These are phyloP conservation scores for Nomada fucata DNA, from an alignment of 2,888 invertebrate species.

Conservation along the genomic window DNA sequence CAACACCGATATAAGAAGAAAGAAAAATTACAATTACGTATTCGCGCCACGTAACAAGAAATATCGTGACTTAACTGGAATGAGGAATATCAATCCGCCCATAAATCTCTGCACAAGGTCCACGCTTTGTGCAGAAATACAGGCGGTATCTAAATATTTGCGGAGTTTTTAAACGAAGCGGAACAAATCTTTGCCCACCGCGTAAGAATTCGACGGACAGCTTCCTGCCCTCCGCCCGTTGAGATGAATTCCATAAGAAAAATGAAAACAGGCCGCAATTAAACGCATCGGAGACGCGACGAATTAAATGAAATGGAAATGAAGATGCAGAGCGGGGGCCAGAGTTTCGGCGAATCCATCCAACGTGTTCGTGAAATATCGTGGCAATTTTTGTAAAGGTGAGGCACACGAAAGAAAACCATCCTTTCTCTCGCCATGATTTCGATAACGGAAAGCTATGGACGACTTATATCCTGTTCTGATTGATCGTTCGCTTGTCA, in stretches of 20 bases:
- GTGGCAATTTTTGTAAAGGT: constrained; percentile 34
- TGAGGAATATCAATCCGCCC: not conserved
- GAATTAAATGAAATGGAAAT: too few relatives aligned
- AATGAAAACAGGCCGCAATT: not conserved
- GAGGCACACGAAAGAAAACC: constrained; percentile 12
- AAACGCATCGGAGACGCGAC: not conserved
- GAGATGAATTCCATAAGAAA: not conserved
- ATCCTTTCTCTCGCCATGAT: constrained; percentile 50
- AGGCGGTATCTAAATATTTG: not conserved
- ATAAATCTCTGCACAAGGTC: not conserved
- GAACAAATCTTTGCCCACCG: not conserved
- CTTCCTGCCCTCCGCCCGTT: not conserved
- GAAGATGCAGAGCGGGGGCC: not conserved
- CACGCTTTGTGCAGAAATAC: not conserved
- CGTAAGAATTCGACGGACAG: not conserved
- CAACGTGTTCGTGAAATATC: constrained; percentile 8
- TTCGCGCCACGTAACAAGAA: not conserved
- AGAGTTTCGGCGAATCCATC: constrained; percentile 8
- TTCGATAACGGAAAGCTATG: constrained; percentile 66
- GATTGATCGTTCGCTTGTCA: constrained; percentile 69
- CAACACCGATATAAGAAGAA: not conserved
- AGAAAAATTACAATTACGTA: not conserved
- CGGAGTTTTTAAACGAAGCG: not conserved
- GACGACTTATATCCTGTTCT: constrained; percentile 65
- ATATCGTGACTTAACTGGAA: not conserved